phyloP scores from a whole-genome alignment of 2,797 vertebrate species.

The Oryzias dopingdopingensis region DNA sequence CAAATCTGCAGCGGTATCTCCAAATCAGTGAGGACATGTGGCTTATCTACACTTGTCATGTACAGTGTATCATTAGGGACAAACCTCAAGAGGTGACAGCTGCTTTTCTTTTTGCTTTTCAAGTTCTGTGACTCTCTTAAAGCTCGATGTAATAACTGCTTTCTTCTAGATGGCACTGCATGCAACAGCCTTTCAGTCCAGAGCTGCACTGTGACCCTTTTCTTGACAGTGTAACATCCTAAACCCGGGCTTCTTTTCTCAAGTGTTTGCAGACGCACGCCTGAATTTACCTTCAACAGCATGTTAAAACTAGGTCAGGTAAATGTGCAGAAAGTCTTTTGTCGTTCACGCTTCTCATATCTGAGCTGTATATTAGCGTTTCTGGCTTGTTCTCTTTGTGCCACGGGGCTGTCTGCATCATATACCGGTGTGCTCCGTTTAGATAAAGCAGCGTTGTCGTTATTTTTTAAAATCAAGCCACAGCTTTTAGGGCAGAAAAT shows the following conservation, averaged over 20 bases:
- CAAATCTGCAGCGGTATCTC: constrained; percentile 19
- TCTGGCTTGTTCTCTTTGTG: constrained; percentile 32
- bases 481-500: constrained; percentile 58
- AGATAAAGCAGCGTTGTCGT: constrained; percentile 45
- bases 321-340: constrained; percentile 15
- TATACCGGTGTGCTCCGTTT: constrained; percentile 21
- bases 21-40: constrained; percentile 10
- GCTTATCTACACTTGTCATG: constrained; percentile 13
- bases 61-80: neutral
- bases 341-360: constrained; percentile 20
- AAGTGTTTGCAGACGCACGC: neutral
- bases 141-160: neutral
- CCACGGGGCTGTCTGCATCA: constrained; percentile 55
- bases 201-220: constrained; percentile 9
- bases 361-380: constrained; percentile 43
- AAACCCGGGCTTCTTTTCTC: neutral
- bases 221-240: neutral
- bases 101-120: neutral
- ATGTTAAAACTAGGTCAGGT: constrained; percentile 36
- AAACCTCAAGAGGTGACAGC: constrained; percentile 7
- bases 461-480: constrained; percentile 55
- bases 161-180: constrained; percentile 5
- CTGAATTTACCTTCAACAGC: constrained; percentile 25
- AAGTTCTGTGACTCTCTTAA: neutral
- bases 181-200: constrained; percentile 2